Evolutionary conservation across 2,797 vertebrate species (phyloP).

Genomic region (Mareca strepera): DNA sequence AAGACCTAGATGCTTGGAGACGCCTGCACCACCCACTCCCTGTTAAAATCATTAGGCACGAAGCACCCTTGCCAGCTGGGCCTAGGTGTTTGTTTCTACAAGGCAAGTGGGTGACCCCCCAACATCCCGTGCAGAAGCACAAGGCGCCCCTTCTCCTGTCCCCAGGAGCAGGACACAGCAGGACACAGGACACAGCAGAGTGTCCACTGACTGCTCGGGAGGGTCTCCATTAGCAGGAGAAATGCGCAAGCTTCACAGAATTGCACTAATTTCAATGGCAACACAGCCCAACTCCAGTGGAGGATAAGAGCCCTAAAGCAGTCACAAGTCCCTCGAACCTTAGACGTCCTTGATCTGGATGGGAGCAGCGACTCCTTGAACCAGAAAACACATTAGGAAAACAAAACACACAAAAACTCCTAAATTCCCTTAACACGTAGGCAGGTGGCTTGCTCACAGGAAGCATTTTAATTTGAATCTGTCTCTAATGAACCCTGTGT

Average conservation of each 20-base stretch:
- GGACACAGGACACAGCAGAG: too few species aligned
- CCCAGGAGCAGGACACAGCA: accelerated
- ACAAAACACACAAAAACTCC: neutral
- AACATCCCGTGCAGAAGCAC: neutral
- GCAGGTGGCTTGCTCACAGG: neutral
- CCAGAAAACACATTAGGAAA: neutral
- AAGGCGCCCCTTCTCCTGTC: neutral
- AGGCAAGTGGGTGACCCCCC: accelerated
- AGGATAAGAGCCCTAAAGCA: neutral
- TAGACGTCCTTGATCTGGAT: neutral
- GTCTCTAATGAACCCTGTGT: neutral
- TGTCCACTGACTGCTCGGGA: neutral
- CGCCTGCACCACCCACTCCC: neutral
- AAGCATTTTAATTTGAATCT: neutral
- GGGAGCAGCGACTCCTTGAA: neutral
- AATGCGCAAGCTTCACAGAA: neutral
- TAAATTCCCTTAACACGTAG: accelerated
- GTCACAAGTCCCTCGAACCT: neutral
- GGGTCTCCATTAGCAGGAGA: neutral
- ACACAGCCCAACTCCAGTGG: neutral
- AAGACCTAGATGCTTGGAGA: neutral
- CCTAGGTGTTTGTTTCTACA: accelerated
- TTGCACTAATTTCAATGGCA: neutral
- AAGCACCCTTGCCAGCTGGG: neutral
- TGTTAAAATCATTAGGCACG: neutral